These are phyloP conservation scores for Protonemura montana DNA, from an alignment of 2,888 invertebrate species.

Conservation along the genomic window DNA sequence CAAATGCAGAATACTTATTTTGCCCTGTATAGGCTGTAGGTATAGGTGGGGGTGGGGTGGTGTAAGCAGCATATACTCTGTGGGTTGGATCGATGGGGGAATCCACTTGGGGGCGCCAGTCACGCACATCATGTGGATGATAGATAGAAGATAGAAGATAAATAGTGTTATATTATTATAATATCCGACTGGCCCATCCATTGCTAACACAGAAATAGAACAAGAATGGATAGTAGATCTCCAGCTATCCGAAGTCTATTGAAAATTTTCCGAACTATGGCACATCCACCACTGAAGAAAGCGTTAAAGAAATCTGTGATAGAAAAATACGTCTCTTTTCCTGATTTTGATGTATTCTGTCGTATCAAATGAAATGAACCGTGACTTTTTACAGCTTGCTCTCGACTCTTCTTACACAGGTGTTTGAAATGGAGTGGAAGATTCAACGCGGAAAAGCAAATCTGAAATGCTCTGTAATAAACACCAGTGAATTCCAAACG, in stretches of 20 bases:
- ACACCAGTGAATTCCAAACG: neutral
- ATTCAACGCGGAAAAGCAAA: neutral
- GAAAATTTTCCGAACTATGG: neutral
- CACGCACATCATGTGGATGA: constrained; percentile 9
- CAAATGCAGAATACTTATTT: neutral
- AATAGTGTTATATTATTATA: constrained; percentile 12
- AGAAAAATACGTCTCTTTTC: neutral
- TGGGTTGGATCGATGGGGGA: neutral
- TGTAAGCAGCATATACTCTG: neutral
- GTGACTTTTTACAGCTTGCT: neutral
- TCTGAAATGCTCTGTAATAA: neutral
- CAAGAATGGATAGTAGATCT: constrained; percentile 4
- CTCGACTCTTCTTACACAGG: neutral
- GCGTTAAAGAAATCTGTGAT: neutral
- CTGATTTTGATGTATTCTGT: neutral
- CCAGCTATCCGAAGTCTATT: neutral
- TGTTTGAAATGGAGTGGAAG: neutral
- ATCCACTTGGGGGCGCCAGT: neutral
- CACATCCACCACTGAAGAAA: neutral
- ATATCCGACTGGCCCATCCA: neutral
- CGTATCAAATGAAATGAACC: neutral
- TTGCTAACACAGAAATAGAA: neutral
- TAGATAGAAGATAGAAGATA: constrained; percentile 12
- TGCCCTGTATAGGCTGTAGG: neutral
- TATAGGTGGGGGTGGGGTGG: neutral